Evolutionary conservation across 2,797 vertebrate genomes (phyloP), one percentile per base, ranked within the genome.

Genomic region (Argya squamiceps): DNA sequence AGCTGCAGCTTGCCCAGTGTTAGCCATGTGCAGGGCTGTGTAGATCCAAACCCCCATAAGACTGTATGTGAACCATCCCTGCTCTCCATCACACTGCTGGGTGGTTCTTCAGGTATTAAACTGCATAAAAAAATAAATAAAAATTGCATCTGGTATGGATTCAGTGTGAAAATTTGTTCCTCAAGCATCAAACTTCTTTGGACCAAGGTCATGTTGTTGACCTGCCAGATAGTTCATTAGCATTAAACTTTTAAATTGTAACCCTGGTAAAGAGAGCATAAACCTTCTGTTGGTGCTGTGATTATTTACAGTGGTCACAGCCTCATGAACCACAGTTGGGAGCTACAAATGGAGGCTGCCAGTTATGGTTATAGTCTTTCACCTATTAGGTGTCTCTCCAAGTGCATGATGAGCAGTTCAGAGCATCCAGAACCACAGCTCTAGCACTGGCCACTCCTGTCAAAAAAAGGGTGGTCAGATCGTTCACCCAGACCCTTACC

Each of bases 401-500:
- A 32, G 44, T 23, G 12, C 2, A 2, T 27, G 20, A 10, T 49
- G 59, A 63, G 24, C 32, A 32, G 34, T 62, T 83, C 22, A 26
- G 77, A 76, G 20, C 58, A 29, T 37, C 36, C 44, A 16, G 55
- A 46, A 34, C 19, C 19, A 20, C 22, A 47, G 15, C 47, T n/a
- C 18, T 32, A 32, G 37, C 0, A 0, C 62, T 41, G 17, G 19
- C 50, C 26, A 21, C 19, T 19, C 15, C n/a, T 62, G 39, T 30
- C 27, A 26, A n/a, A 37, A 53, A 70, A 60, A 55, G 21, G 21
- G 2, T 13, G 30, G 10, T 32, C 27, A 19, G 0, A 6, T 39
- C 11, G 5, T 37, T 41, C 30, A 13, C 21, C 18, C 8, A 26
- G 32, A 19, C 21, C 39, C 2, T 36, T 29, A 13, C 3, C 23